Percentiles rank a stretch among this genome's conserved stretches.
Conservation (phyloP, 1,140 invertebrate genomes). For the Campoletis sonorensis region DNA sequence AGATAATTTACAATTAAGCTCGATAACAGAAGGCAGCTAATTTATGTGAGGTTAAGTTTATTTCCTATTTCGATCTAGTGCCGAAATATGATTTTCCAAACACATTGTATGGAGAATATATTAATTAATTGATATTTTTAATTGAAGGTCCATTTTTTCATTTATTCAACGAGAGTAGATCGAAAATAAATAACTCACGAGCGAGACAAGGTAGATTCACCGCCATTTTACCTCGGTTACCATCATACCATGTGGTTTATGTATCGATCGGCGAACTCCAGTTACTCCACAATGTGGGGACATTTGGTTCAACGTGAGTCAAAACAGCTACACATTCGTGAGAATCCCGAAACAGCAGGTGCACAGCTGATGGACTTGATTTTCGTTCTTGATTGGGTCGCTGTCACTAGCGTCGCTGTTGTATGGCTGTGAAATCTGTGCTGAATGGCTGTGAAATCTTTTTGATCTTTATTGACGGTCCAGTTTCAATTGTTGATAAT, state of each 20-base stretch:
- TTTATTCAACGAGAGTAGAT: background rate
- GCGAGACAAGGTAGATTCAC: conserved; percentile 72
- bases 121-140: background rate
- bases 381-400: no score
- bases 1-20: background rate
- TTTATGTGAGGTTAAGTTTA: background rate
- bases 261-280: background rate
- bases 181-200: conserved; percentile 66
- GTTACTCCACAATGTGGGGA: no score
- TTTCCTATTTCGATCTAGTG: background rate
- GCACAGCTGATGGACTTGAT: no score
- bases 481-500: conserved; percentile 19
- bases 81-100: background rate
- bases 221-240: conserved; percentile 70
- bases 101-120: background rate
- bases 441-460: no score
- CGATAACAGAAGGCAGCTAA: background rate
- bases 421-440: no score
- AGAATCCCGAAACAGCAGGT: no score
- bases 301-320: no score
- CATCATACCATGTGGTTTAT: conserved; percentile 17
- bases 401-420: no score
- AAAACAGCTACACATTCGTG: no score
- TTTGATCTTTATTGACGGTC: background rate
- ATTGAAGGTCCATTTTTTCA: conserved; percentile 2